These are phyloP conservation scores for Gambusia affinis DNA, from an alignment of 2,113 vertebrate species.

Conservation along the genomic window DNA sequence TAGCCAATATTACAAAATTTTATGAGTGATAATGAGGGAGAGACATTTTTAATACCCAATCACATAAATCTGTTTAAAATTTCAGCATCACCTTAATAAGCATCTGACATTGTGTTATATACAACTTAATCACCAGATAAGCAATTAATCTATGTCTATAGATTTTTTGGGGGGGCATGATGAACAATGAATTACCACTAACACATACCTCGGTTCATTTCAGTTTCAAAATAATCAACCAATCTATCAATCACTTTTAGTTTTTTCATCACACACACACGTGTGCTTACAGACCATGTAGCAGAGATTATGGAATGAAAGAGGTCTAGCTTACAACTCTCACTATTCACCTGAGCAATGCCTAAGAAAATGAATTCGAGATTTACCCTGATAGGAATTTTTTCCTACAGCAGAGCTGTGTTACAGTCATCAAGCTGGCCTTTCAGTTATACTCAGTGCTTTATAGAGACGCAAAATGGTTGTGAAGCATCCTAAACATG, in stretches of 20 bases:
- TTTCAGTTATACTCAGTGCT: neutral
- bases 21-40: slow-evolving; percentile 25
- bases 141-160: neutral
- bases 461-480: neutral
- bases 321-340: neutral
- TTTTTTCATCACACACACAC: neutral
- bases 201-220: neutral
- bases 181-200: neutral
- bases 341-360: neutral
- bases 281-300: neutral
- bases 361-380: neutral
- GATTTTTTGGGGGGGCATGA: too few relatives aligned
- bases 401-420: neutral
- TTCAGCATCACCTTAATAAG: neutral
- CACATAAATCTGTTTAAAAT: neutral
- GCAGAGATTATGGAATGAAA: neutral
- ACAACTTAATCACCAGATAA: neutral
- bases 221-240: neutral
- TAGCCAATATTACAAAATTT: slow-evolving; percentile 10
- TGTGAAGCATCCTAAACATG: neutral
- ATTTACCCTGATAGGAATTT: neutral
- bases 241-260: neutral
- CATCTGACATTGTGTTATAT: neutral
- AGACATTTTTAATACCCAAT: slow-evolving; percentile 13
- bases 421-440: neutral